A percentile compares a stretch with the other conserved stretches of the same genome.
Conservation (phyloP, 1,140 invertebrate species). For the Aphaenogaster ashmeadi region DNA sequence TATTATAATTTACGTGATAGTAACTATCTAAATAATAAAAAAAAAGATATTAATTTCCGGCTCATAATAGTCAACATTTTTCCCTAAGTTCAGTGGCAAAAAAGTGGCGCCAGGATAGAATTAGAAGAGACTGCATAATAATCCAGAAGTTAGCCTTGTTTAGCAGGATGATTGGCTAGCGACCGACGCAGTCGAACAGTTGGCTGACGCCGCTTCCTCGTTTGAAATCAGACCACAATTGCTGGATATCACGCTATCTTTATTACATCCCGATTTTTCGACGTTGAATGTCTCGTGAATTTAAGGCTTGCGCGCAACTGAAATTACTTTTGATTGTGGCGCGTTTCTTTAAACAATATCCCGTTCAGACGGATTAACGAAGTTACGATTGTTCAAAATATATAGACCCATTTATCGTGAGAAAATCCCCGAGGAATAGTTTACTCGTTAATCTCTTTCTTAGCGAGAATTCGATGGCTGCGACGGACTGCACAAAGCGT, state of each 20-base stretch:
- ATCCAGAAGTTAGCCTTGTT: conserved; percentile 68
- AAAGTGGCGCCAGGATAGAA: conserved; percentile 11
- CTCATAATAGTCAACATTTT: background rate
- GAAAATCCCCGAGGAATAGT: conserved; percentile 34
- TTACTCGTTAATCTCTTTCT: conserved; percentile 31
- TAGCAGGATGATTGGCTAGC: conserved; percentile 73
- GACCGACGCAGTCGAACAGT: conserved; percentile 60
- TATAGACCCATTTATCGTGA: background rate
- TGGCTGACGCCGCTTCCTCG: conserved; percentile 65
- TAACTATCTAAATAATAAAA: background rate
- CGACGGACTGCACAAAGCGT: background rate
- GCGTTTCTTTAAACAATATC: conserved; percentile 32
- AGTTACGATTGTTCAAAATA: background rate
- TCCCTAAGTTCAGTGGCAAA: background rate
- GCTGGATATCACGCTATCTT: conserved; percentile 73
- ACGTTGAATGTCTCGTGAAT: conserved; percentile 19
- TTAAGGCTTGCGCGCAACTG: background rate
- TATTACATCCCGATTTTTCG: conserved; percentile 37
- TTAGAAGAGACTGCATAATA: conserved; percentile 72
- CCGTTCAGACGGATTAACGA: conserved; percentile 5
- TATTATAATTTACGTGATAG: background rate
- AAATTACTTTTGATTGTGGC: conserved; percentile 40
- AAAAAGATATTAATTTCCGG: background rate
- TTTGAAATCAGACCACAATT: conserved; percentile 65
- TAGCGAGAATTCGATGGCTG: background rate